These are phyloP conservation scores for Cephus sareptanus DNA, from an alignment of 2,888 invertebrate genomes.

Conservation along the genomic window DNA sequence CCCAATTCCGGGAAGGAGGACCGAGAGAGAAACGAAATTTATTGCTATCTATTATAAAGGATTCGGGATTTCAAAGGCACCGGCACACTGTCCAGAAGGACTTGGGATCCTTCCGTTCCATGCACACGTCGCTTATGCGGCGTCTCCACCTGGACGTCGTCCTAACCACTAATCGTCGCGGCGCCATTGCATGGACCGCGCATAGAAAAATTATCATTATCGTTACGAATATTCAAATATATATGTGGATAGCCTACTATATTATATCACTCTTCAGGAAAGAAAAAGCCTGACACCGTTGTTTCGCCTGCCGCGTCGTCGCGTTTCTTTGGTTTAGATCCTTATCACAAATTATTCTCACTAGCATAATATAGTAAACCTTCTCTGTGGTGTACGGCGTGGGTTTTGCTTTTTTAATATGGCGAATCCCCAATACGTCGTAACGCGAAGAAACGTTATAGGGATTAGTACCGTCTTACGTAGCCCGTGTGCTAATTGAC, in stretches of 20 bases:
- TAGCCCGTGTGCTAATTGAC: slow-evolving; percentile 28
- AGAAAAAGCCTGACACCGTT: slow-evolving; percentile 21
- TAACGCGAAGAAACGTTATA: neutral
- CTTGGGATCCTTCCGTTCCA: slow-evolving; percentile 26
- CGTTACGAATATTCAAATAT: slow-evolving; percentile 7
- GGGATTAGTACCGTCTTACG: neutral
- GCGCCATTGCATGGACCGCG: slow-evolving; percentile 11
- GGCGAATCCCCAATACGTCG: neutral
- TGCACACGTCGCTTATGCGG: slow-evolving; percentile 22
- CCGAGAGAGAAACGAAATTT: slow-evolving; percentile 29
- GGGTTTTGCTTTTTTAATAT: neutral
- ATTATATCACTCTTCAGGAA: slow-evolving; percentile 26
- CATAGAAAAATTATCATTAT: slow-evolving; percentile 19
- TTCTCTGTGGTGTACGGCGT: neutral
- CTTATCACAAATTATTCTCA: slow-evolving; percentile 46
- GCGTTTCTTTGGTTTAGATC: slow-evolving; percentile 38
- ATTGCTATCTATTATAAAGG: slow-evolving; percentile 37
- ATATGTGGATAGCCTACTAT: slow-evolving; percentile 12
- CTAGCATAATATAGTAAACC: slow-evolving; percentile 23
- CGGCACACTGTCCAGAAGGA: slow-evolving; percentile 39
- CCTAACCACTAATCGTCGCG: slow-evolving; percentile 2
- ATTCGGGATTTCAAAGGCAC: slow-evolving; percentile 42
- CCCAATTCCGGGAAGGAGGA: slow-evolving; percentile 1
- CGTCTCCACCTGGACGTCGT: slow-evolving; percentile 16
- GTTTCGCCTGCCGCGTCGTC: slow-evolving; percentile 37